phyloP scores from a whole-genome alignment of 2,113 vertebrate genomes.

The Callipepla californica region DNA sequence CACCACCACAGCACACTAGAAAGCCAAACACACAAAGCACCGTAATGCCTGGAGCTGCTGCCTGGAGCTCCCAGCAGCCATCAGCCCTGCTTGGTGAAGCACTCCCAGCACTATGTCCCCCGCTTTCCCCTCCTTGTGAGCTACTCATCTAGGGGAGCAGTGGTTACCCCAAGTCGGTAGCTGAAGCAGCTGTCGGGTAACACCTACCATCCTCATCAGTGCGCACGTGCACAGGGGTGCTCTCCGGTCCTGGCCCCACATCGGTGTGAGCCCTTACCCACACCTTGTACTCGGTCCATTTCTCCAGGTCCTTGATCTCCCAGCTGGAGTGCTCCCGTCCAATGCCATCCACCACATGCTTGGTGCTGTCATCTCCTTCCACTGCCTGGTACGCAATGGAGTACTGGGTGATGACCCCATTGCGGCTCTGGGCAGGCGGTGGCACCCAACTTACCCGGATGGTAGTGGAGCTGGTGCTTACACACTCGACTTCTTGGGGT shows the following conservation, averaged over 20 bases:
- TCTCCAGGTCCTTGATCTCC: conserved; percentile 95
- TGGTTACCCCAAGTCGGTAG: background rate
- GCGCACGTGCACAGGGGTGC: conserved; percentile 88
- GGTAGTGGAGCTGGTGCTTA: conserved; percentile 94
- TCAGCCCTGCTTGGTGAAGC: background rate
- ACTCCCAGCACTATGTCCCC: background rate
- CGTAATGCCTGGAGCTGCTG: background rate
- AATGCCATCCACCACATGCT: conserved; percentile 90
- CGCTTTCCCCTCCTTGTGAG: background rate
- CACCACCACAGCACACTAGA: background rate
- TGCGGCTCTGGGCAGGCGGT: conserved; percentile 92
- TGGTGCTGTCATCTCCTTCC: conserved; percentile 91
- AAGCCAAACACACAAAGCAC: background rate
- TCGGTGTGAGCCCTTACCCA: conserved; percentile 98
- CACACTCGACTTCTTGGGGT: conserved; percentile 93
- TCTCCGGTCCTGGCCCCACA: conserved; percentile 96
- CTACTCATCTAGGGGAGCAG: background rate
- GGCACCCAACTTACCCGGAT: conserved; percentile 99
- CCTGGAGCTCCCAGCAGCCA: background rate
- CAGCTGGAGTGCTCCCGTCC: conserved; percentile 89
- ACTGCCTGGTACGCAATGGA: conserved; percentile 92
- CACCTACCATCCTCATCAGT: conserved; percentile 97
- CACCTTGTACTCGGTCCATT: conserved; percentile 99
- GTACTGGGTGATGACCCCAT: conserved; percentile 96
- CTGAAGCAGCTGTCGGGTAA: background rate